Conservation (phyloP, 2,888 invertebrate species). For the Phyto melanocephala region DNA sequence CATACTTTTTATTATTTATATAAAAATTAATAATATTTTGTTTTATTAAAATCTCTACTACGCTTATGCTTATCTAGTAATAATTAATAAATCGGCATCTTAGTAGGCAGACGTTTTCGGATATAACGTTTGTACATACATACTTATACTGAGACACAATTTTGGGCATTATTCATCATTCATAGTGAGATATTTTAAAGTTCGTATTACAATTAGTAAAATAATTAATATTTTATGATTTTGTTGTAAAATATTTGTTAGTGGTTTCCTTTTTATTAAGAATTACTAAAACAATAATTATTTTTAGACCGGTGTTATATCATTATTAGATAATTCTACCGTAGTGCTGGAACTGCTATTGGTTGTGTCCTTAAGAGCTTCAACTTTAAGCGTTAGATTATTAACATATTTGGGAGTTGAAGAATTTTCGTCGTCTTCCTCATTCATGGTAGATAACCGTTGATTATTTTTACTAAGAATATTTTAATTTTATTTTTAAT, state of each 20-base stretch:
- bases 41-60: not conserved
- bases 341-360: slow-evolving; percentile 10
- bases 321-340: slow-evolving; percentile 59
- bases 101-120: no score
- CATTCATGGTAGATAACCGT: slow-evolving; percentile 91
- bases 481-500: not conserved
- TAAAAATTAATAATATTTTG: not conserved
- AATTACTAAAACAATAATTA: not conserved
- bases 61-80: no score
- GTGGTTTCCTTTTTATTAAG: not conserved
- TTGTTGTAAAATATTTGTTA: no score
- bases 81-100: no score
- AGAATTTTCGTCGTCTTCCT: slow-evolving; percentile 86
- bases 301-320: slow-evolving; percentile 72
- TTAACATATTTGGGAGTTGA: slow-evolving; percentile 47
- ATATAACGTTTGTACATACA: no score
- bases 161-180: no score
- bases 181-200: no score
- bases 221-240: no score
- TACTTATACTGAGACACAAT: no score
- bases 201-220: no score
- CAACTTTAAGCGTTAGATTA: slow-evolving; percentile 65
- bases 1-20: not conserved
- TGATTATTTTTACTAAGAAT: slow-evolving; percentile 57
- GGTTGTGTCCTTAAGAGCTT: slow-evolving; percentile 10